phyloP scores from a whole-genome alignment of 2,888 invertebrate species.

The Apamea anceps region DNA sequence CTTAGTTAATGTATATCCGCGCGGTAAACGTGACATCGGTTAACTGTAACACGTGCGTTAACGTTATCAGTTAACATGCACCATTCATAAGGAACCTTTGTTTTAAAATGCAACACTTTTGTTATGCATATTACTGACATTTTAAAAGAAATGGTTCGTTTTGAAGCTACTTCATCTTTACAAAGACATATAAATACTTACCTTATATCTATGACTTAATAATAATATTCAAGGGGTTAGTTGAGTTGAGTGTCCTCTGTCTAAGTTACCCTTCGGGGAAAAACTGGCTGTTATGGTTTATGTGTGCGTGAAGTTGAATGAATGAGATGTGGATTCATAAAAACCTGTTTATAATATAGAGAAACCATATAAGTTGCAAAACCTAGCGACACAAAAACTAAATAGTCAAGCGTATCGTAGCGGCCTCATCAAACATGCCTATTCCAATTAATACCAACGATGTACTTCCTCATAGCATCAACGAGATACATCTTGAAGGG shows the following conservation, averaged over 20 bases:
- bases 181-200: background rate
- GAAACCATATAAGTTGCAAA: slow-evolving; percentile 2
- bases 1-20: slow-evolving; percentile 29
- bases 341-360: background rate
- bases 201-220: too few species aligned
- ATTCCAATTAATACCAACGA: slow-evolving; percentile 50
- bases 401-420: slow-evolving; percentile 10
- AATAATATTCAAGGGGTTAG: too few species aligned
- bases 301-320: too few species aligned
- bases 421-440: slow-evolving; percentile 37
- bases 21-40: slow-evolving; percentile 58
- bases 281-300: background rate
- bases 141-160: slow-evolving; percentile 20
- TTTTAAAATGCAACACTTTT: slow-evolving; percentile 53
- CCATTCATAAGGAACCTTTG: slow-evolving; percentile 56
- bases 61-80: slow-evolving; percentile 59
- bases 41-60: slow-evolving; percentile 62
- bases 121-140: slow-evolving; percentile 43
- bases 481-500: slow-evolving; percentile 58
- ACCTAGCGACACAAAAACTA: slow-evolving; percentile 35
- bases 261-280: background rate
- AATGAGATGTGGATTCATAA: background rate
- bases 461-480: slow-evolving; percentile 51
- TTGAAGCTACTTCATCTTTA: slow-evolving; percentile 1
- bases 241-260: too few species aligned